A percentile compares a stretch with the other conserved stretches of the same genome.
These are phyloP conservation scores for Pangasianodon hypophthalmus DNA, from an alignment of 2,113 vertebrate species.

Conservation along the genomic window DNA sequence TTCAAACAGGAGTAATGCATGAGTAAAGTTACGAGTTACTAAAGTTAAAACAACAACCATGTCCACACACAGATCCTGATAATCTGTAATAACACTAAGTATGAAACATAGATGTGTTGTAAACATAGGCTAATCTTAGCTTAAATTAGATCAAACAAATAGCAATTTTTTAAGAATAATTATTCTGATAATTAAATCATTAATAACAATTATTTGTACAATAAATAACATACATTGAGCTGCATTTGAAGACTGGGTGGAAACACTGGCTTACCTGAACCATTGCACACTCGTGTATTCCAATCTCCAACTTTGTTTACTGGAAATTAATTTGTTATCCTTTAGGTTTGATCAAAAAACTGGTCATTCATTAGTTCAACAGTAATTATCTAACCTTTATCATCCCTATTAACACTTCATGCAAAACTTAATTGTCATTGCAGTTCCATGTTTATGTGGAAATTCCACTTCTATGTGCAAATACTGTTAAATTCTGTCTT, in stretches of 20 bases:
- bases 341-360: background rate
- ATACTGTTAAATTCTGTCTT: background rate
- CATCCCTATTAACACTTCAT: background rate
- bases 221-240: background rate
- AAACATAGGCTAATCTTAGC: background rate
- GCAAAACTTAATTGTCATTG: background rate
- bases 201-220: background rate
- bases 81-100: background rate
- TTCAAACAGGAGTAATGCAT: background rate
- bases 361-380: background rate
- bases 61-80: background rate
- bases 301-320: conserved; percentile 15
- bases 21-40: background rate
- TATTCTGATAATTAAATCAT: background rate
- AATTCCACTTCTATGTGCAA: background rate
- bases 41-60: background rate
- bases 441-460: background rate
- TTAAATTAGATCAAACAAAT: background rate
- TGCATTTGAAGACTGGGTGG: background rate
- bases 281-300: background rate
- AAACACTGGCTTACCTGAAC: conserved; percentile 12
- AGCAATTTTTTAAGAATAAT: background rate
- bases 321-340: background rate
- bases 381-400: background rate
- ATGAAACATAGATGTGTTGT: background rate